Evolutionary conservation across 2,797 vertebrate genomes (phyloP), one percentile per base, ranked within the genome.

Genomic region (Oryzias sinensis): DNA sequence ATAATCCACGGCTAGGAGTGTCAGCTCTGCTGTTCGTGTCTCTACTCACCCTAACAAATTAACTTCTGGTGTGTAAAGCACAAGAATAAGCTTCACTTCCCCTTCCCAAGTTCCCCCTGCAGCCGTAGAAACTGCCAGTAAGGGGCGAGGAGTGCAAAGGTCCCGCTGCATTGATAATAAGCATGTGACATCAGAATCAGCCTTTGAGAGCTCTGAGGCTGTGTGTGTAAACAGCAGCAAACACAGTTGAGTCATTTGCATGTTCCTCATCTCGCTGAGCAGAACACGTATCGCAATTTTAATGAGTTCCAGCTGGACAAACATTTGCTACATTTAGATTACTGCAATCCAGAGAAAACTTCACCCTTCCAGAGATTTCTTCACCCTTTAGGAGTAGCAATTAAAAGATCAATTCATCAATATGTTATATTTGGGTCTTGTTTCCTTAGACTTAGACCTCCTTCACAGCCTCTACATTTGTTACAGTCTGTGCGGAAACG

Each of bases 81-180:
- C 65, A 47, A 70, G 37, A 65, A 48, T 52, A 65, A 60, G 47
- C 33, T 13, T 64, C 68, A 81, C 70, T 79, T 81, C 82, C 72
- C 73, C 68, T 49, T 20, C 56, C 37, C 16, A 37, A 44, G 53
- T 76, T 86, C 65, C 73, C 66, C 48, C 48, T 61, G 24, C 56
- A 68, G 27, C 53, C 61, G 41, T 33, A 25, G 14, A 37, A 66
- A 25, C 50, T 40, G 1, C 14, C 57, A 55, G 51, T 56, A 37
- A 60, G 53, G n/a, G 56, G 54, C 52, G 15, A 47, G 3, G 11
- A 57, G 64, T 42, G 24, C 59, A 67, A 65, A 80, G 65, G 57
- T 72, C 37, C 59, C 29, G 22, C 22, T 16, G 13, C 16, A 27
- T 71, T 37, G 49, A 52, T 52, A 56, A 56, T 14, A 24, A 43